phyloP scores from a whole-genome alignment of 2,797 vertebrate genomes.

The Sebastes nivosus region DNA sequence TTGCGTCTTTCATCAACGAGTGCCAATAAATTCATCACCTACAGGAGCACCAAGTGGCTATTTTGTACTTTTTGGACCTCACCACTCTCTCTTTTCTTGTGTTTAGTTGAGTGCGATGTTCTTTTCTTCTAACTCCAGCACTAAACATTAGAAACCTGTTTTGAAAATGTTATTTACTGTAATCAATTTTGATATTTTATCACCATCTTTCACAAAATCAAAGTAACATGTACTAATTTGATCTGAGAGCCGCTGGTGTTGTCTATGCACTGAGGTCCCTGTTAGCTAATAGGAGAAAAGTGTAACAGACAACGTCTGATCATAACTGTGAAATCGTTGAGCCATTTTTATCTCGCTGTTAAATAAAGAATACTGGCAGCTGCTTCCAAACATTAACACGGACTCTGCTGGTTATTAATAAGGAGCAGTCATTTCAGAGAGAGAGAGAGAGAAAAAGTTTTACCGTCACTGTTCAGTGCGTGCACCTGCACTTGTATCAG shows the following conservation, averaged over 20 bases:
- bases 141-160: not conserved
- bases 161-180: not conserved
- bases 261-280: not conserved
- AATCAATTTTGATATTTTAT: not conserved
- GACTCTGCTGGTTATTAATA: constrained; percentile 57
- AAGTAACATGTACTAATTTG: not conserved
- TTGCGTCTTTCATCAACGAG: not conserved
- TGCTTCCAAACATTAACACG: constrained; percentile 28
- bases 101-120: not conserved
- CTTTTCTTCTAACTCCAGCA: not conserved
- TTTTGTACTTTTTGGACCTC: not conserved
- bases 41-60: not conserved
- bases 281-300: not conserved
- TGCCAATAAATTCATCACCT: not conserved
- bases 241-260: not conserved
- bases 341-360: constrained; percentile 44
- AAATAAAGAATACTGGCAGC: constrained; percentile 47
- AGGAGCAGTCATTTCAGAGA: constrained; percentile 49
- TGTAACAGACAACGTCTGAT: not conserved
- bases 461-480: constrained; percentile 47
- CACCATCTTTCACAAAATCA: constrained; percentile 1
- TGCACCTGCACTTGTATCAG: constrained; percentile 49
- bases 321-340: constrained; percentile 32
- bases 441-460: not conserved
- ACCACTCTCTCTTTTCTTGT: not conserved